A percentile compares a stretch with the other conserved stretches of the same genome.
Conservation (phyloP, 2,888 invertebrate genomes). For the Linnaemya tessellans region DNA sequence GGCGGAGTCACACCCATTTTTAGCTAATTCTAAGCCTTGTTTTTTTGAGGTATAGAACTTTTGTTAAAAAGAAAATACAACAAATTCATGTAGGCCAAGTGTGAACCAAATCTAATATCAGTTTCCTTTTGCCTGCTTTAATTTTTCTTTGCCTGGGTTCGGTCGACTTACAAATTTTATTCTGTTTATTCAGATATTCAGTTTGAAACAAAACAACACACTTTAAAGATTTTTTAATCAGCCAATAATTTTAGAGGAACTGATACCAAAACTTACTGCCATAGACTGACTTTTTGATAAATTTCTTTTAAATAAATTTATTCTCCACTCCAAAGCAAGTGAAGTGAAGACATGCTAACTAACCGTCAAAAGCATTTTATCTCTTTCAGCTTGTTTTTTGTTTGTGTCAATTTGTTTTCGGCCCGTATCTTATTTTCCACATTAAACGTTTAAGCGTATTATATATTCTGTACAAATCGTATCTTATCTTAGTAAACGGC, state of each 20-base stretch:
- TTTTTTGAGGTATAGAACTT: too few species aligned
- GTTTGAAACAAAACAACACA: too few species aligned
- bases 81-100: too few species aligned
- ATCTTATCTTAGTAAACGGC: conserved; percentile 20
- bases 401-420: conserved; percentile 27
- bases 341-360: not conserved
- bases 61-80: too few species aligned
- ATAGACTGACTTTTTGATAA: not conserved
- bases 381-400: not conserved
- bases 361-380: not conserved
- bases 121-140: too few species aligned
- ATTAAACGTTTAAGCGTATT: conserved; percentile 41
- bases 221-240: not conserved
- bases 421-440: conserved; percentile 24
- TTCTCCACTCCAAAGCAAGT: not conserved
- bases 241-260: not conserved
- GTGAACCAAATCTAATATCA: too few species aligned
- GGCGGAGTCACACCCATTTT: too few species aligned
- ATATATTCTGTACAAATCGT: conserved; percentile 13
- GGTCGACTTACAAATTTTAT: too few species aligned
- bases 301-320: conserved; percentile 4
- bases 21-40: too few species aligned
- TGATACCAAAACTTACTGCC: not conserved
- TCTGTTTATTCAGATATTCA: too few species aligned
- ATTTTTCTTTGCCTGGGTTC: too few species aligned